Evolutionary conservation across 2,888 invertebrate genomes (phyloP).

Genomic region (Xestobium rufovillosum): DNA sequence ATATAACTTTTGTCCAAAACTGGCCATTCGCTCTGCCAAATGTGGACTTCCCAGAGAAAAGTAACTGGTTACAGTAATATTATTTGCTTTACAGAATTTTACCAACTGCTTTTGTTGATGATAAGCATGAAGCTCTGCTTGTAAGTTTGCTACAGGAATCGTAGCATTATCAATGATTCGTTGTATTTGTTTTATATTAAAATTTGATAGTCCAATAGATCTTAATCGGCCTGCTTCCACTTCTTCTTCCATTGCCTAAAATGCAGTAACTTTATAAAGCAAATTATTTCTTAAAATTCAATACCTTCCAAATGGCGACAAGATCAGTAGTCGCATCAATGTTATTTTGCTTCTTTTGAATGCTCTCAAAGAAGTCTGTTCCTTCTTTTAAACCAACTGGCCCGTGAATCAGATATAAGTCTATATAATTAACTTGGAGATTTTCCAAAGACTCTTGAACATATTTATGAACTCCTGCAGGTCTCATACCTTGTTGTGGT

Average conservation of each 20-base stretch:
- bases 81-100: conserved; percentile 31
- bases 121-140: conserved; percentile 56
- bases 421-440: conserved; percentile 21
- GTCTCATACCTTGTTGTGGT: conserved; percentile 52
- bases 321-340: conserved; percentile 1
- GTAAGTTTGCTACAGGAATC: conserved; percentile 42
- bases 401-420: conserved; percentile 1
- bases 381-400: conserved; percentile 1
- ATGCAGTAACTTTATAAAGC: no score
- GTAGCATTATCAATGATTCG: conserved; percentile 26
- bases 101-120: conserved; percentile 44
- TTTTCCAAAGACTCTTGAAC: conserved; percentile 51
- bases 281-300: no score
- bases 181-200: neutral
- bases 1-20: no score
- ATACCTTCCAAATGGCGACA: conserved; percentile 23
- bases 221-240: neutral
- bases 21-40: no score
- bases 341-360: neutral
- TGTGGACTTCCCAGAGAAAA: no score
- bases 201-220: neutral
- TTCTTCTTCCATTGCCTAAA: neutral
- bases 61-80: conserved; percentile 41
- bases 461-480: conserved; percentile 53
- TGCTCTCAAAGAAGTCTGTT: no score